Evolutionary conservation across 2,113 vertebrate species (phyloP), one percentile per base, ranked within the genome.

Genomic region (Lamprologus tigripictilis): DNA sequence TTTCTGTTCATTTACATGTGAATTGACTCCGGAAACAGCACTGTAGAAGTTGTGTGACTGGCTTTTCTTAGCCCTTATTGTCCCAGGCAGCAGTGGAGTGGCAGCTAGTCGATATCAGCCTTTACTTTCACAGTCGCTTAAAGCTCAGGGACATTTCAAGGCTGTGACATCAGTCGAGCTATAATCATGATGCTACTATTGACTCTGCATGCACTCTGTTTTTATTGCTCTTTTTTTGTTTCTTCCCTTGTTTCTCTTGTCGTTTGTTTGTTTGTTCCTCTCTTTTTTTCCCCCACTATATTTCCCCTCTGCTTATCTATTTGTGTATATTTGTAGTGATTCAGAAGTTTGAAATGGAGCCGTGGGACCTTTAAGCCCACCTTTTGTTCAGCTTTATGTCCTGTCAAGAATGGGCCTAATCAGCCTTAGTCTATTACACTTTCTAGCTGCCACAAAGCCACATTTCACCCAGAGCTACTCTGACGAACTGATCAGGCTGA

Each of bases 71-170:
- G 89, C 87, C 82, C 84, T 94, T 94, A 86, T 90, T 89, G 89
- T 88, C 76, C 85, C 80, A 37, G 49, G 84, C 88, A 89, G 88
- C 86, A 17, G 87, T 21, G 51, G 63, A 11, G 84, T 91, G 92
- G 88, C 94, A 95, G 91, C 83, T 89, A 71, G 90, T 94, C 92
- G 33, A 96, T 95, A 93, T 84, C 84, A 81, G 89, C 84, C 90
- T 92, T 89, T 83, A 89, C 90, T 92, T 87, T 89, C 83, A 71
- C 87, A 82, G 89, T 84, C 80, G 45, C 89, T 92, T 92, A 76
- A 93, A 85, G 92, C 90, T 90, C 84, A 47, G 88, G 88, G 89
- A 92, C 91, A 84, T 93, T 94, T 95, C 91, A 88, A 88, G 84
- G 83, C 88, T 87, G 63, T 91, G 89, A 91, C 94, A 91, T 93